phyloP scores from a whole-genome alignment of 2,888 invertebrate species.

The Ecliptopera silaceata region DNA sequence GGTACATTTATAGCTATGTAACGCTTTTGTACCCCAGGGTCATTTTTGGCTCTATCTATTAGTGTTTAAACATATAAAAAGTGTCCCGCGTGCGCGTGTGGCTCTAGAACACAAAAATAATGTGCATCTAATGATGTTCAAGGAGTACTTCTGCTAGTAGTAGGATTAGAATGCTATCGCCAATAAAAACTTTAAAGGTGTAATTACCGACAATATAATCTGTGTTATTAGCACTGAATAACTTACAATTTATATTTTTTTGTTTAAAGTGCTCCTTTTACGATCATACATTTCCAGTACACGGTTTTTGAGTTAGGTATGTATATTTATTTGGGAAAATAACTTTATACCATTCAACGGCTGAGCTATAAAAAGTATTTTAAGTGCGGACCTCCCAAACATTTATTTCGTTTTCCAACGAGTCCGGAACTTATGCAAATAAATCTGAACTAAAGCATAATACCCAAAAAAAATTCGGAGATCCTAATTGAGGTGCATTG shows the following conservation, averaged over 20 bases:
- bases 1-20: no score
- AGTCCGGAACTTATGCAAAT: constrained; percentile 16
- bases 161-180: not conserved
- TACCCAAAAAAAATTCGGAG: constrained; percentile 4
- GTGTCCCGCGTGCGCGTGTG: no score
- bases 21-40: no score
- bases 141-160: no score
- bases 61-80: no score
- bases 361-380: not conserved
- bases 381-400: constrained; percentile 27
- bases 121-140: no score
- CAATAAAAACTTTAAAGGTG: not conserved
- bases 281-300: constrained; percentile 17
- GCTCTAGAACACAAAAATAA: no score
- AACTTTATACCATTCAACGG: not conserved
- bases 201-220: constrained; percentile 12
- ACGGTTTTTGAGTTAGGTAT: constrained; percentile 7
- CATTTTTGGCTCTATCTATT: no score
- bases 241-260: constrained; percentile 9
- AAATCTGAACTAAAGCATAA: constrained; percentile 5
- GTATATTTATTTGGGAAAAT: constrained; percentile 14
- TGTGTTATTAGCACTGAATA: constrained; percentile 21
- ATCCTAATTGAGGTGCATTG: constrained; percentile 14
- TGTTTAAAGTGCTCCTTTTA: constrained; percentile 26
- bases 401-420: constrained; percentile 12